These are phyloP conservation scores for Megaleporinus macrocephalus DNA, from an alignment of 2,113 vertebrate species.

Conservation along the genomic window DNA sequence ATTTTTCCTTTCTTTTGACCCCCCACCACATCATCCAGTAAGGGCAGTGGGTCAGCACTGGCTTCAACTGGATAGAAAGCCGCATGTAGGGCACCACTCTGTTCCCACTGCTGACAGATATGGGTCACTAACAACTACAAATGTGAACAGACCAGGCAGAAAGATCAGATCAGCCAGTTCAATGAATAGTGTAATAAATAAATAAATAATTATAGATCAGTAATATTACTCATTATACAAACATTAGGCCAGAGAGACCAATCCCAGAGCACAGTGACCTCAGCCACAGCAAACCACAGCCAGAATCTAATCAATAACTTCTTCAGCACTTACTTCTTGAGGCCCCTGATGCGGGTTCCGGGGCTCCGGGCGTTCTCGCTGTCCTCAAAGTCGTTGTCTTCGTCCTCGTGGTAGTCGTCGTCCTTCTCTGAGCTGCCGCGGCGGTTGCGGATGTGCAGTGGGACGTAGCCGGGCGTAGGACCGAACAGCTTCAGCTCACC, in stretches of 20 bases:
- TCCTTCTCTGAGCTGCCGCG: conserved; percentile 80
- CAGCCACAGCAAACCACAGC: not conserved
- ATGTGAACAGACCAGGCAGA: too few relatives aligned
- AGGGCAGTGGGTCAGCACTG: too few relatives aligned
- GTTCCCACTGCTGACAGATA: not conserved
- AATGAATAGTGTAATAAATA: too few relatives aligned
- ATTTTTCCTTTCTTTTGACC: too few relatives aligned
- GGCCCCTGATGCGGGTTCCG: conserved; percentile 72
- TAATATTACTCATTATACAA: too few relatives aligned
- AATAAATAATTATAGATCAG: too few relatives aligned
- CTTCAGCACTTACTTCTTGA: conserved; percentile 81
- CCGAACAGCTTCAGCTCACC: conserved; percentile 91
- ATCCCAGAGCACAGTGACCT: not conserved
- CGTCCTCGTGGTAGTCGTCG: conserved; percentile 79
- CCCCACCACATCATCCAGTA: too few relatives aligned
- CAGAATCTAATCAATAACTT: not conserved
- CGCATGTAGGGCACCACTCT: too few relatives aligned
- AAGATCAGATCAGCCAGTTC: too few relatives aligned
- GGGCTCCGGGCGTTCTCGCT: conserved; percentile 73
- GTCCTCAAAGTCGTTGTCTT: conserved; percentile 66
- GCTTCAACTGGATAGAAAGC: too few relatives aligned
- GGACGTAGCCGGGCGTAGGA: conserved; percentile 88
- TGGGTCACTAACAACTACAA: not conserved
- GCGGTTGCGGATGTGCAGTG: conserved; percentile 82
- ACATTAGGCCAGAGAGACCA: not conserved